phyloP scores from a whole-genome alignment of 2,113 vertebrate species.

The human (Homo sapiens) region DNA sequence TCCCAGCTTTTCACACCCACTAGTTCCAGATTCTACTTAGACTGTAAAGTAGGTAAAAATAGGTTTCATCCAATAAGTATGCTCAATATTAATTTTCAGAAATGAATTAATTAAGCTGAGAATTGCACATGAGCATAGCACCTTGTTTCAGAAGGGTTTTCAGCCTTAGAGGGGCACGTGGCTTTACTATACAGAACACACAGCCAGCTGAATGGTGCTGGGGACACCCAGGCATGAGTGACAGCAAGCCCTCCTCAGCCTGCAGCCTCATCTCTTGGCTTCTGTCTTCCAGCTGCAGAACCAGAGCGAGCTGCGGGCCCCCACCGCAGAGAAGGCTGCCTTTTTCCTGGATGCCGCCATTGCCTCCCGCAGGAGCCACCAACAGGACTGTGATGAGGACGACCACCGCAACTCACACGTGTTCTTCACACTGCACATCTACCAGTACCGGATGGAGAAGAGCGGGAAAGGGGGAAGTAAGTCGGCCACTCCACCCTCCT shows the following conservation, averaged over 20 bases:
- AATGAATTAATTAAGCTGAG: background rate
- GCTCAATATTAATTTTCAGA: background rate
- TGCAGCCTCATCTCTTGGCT: background rate
- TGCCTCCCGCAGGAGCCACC: conserved; percentile 91
- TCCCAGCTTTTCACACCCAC: background rate
- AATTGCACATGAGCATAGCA: rapidly evolving
- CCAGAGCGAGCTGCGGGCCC: conserved; percentile 96
- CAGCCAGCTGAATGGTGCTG: background rate
- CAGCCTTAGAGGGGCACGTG: rapidly evolving
- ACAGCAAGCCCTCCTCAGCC: background rate
- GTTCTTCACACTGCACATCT: conserved; percentile 98
- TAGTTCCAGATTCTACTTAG: background rate
- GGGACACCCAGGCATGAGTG: background rate
- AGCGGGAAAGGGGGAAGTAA: conserved; percentile 97
- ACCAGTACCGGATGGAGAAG: conserved; percentile 99
- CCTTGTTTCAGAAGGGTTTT: background rate
- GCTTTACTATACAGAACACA: rapidly evolving
- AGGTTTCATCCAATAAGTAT: background rate
- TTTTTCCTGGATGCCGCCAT: conserved; percentile 97
- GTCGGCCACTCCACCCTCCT: conserved; percentile 49
- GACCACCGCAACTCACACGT: conserved; percentile 98
- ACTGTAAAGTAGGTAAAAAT: background rate
- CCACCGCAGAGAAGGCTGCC: conserved; percentile 96
- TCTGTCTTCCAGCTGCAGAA: conserved; percentile 92
- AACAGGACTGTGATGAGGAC: conserved; percentile 90